A percentile compares a stretch with the other conserved stretches of the same genome.
phyloP scores from a whole-genome alignment of 1,140 invertebrate genomes.

The Microplitis mediator region DNA sequence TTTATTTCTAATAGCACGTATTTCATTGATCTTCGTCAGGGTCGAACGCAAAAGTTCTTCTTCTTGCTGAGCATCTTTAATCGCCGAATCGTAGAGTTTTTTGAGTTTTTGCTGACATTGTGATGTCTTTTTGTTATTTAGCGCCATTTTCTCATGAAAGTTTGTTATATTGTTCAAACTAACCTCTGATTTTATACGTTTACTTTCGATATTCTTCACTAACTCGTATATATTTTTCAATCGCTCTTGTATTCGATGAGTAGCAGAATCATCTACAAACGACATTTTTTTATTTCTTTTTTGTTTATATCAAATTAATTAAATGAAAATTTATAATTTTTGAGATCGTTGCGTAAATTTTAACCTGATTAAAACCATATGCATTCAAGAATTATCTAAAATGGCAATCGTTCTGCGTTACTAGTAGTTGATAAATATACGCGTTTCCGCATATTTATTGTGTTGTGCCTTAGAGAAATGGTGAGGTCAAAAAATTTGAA shows the following conservation, averaged over 20 bases:
- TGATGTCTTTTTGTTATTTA: constrained; percentile 70
- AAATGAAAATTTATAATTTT: too few species aligned
- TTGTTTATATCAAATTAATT: too few species aligned
- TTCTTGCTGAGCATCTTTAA: constrained; percentile 83
- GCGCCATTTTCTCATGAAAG: constrained; percentile 76
- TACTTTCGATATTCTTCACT: constrained; percentile 81
- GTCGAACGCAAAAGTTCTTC: constrained; percentile 83
- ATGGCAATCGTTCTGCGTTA: too few species aligned
- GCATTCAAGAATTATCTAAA: too few species aligned
- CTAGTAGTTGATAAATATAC: too few species aligned
- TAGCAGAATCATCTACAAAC: constrained; percentile 76
- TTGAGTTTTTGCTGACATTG: constrained; percentile 79
- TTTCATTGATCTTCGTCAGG: constrained; percentile 87
- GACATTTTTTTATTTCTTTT: too few species aligned
- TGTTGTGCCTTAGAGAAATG: too few species aligned
- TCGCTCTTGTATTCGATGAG: constrained; percentile 79
- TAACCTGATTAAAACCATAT: too few species aligned
- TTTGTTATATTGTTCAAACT: constrained; percentile 80
- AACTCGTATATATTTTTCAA: constrained; percentile 77
- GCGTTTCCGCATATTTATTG: too few species aligned
- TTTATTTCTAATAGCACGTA: constrained; percentile 86
- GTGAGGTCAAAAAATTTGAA: too few species aligned
- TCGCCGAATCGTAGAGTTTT: constrained; percentile 78
- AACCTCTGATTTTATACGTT: constrained; percentile 76
- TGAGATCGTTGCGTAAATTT: too few species aligned